These are phyloP conservation scores for Falcunculus frontatus DNA, from an alignment of 2,113 vertebrate genomes.

Conservation along the genomic window DNA sequence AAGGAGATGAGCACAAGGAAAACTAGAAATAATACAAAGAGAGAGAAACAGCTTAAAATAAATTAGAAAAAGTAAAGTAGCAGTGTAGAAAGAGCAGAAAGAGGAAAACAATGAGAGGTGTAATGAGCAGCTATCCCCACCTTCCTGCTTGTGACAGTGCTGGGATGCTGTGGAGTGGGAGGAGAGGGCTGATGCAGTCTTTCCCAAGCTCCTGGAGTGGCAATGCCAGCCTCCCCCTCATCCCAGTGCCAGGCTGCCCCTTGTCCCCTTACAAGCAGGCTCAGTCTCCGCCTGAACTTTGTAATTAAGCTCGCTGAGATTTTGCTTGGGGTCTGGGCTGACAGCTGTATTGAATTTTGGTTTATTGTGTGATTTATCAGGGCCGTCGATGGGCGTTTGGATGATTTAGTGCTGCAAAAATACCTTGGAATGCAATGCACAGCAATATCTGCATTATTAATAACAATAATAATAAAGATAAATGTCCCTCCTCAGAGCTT, in stretches of 20 bases:
- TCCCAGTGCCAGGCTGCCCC: neutral
- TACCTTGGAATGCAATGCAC: slow-evolving; percentile 70
- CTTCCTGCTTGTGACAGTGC: neutral
- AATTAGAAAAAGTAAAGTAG: neutral
- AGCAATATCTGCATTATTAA: slow-evolving; percentile 76
- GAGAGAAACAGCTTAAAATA: neutral
- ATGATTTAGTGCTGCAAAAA: slow-evolving; percentile 76
- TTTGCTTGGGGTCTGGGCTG: slow-evolving; percentile 55
- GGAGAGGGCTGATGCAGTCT: neutral
- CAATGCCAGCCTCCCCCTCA: neutral
- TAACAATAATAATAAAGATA: slow-evolving; percentile 81
- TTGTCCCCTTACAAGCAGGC: neutral
- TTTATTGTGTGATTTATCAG: slow-evolving; percentile 74
- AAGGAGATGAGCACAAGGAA: neutral
- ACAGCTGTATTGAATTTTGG: slow-evolving; percentile 77
- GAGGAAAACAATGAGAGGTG: neutral
- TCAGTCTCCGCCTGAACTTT: slow-evolving; percentile 19
- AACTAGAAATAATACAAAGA: neutral
- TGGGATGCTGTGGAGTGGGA: neutral
- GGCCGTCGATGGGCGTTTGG: slow-evolving; percentile 50
- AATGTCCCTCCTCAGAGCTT: slow-evolving; percentile 77
- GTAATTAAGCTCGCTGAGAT: slow-evolving; percentile 49
- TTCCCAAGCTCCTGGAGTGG: neutral
- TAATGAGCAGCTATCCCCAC: neutral
- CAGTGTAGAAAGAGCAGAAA: neutral